phyloP scores from a whole-genome alignment of 2,113 vertebrate genomes.

The Oncorhynchus mykiss region DNA sequence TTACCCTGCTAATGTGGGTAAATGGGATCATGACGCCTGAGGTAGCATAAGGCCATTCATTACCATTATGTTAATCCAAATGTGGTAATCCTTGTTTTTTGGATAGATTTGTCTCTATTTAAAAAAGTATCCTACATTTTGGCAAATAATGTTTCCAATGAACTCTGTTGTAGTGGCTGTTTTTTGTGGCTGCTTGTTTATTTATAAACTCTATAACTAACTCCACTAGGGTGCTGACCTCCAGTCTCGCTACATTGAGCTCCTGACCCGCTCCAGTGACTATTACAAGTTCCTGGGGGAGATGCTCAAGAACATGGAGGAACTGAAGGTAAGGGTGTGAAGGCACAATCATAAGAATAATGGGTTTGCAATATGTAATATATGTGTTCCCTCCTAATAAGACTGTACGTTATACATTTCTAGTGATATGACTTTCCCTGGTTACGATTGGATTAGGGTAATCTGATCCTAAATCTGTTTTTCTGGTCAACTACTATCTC shows the following conservation, averaged over 20 bases:
- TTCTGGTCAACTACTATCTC: background rate
- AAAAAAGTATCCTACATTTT: background rate
- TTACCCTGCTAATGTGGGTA: background rate
- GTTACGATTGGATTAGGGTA: too few species aligned
- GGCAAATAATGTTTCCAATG: background rate
- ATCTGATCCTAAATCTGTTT: background rate
- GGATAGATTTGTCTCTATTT: background rate
- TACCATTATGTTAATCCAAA: background rate
- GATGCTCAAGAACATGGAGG: conserved; percentile 92
- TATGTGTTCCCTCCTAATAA: too few species aligned
- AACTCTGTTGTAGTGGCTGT: too few species aligned
- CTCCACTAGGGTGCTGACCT: conserved; percentile 79
- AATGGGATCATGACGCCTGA: background rate
- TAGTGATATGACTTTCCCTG: too few species aligned
- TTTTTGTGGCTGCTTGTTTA: conserved; percentile 3
- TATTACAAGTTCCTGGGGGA: conserved; percentile 92
- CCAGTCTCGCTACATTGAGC: conserved; percentile 88
- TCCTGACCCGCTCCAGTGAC: conserved; percentile 90
- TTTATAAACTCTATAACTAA: background rate
- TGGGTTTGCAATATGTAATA: too few species aligned
- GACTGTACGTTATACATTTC: too few species aligned
- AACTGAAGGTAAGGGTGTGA: conserved; percentile 83
- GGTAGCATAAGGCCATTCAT: background rate
- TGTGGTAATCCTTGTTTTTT: background rate
- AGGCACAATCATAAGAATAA: too few species aligned